phyloP scores from a whole-genome alignment of 2,888 invertebrate species.

The Dione juno region DNA sequence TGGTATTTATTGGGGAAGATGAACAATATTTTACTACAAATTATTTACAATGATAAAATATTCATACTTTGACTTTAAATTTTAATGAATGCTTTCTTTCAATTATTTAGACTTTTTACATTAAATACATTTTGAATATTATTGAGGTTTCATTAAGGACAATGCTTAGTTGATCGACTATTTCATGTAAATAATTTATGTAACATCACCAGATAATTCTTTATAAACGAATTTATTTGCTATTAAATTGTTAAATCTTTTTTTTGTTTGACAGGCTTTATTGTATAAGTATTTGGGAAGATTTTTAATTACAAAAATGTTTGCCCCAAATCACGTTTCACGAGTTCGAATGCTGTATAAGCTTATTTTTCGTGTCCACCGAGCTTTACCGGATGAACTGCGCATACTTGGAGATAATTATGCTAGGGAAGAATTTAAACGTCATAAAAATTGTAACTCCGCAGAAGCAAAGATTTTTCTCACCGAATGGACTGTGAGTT shows the following conservation, averaged over 20 bases:
- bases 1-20: neutral
- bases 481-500: constrained; percentile 93
- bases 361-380: constrained; percentile 89
- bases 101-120: neutral
- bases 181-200: constrained; percentile 11
- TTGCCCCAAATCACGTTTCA: constrained; percentile 77
- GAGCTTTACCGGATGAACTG: constrained; percentile 88
- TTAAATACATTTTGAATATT: neutral
- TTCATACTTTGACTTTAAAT: neutral
- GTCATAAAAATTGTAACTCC: constrained; percentile 89
- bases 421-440: constrained; percentile 91
- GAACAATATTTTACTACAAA: neutral
- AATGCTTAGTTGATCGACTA: constrained; percentile 1
- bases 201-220: constrained; percentile 2
- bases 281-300: neutral
- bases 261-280: neutral
- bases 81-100: neutral
- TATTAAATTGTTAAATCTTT: neutral
- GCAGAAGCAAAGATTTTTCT: constrained; percentile 90
- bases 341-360: constrained; percentile 90
- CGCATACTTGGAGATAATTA: constrained; percentile 89
- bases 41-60: neutral
- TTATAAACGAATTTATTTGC: neutral
- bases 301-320: constrained; percentile 17
- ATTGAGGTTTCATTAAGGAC: neutral